Conservation (phyloP, 2,113 vertebrate genomes). For the Pelodiscus sinensis region DNA sequence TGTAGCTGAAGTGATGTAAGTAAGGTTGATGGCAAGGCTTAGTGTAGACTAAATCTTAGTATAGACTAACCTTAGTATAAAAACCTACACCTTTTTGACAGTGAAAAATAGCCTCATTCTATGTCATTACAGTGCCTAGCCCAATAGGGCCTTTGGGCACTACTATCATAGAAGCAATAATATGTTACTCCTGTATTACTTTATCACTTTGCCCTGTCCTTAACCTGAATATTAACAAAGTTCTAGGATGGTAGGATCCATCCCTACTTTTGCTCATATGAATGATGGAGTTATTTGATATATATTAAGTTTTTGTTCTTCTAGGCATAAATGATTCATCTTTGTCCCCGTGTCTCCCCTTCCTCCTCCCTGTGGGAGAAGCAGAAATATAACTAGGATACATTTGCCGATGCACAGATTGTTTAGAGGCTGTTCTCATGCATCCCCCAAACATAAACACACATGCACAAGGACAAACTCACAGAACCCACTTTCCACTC, state of each 20-base stretch:
- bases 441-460: not conserved
- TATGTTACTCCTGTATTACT: not conserved
- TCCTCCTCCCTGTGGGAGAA: not conserved
- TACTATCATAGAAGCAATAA: not conserved
- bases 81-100: not conserved
- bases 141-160: fast-evolving
- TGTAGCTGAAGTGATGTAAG: too few relatives aligned
- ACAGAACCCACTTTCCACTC: not conserved
- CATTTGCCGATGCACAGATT: not conserved
- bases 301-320: not conserved
- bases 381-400: not conserved
- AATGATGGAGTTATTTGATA: fast-evolving
- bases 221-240: not conserved
- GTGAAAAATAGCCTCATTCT: not conserved
- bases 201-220: not conserved
- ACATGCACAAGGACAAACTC: not conserved
- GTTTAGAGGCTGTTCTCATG: not conserved
- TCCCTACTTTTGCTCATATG: fast-evolving
- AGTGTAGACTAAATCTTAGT: too few relatives aligned
- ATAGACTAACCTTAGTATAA: fast-evolving
- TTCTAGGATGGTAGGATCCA: not conserved
- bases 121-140: fast-evolving
- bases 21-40: too few relatives aligned
- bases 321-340: not conserved
- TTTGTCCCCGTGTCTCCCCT: fast-evolving